Evolutionary conservation across 2,797 vertebrate species (phyloP).

Genomic region (Hypotaenidia philippensis): DNA sequence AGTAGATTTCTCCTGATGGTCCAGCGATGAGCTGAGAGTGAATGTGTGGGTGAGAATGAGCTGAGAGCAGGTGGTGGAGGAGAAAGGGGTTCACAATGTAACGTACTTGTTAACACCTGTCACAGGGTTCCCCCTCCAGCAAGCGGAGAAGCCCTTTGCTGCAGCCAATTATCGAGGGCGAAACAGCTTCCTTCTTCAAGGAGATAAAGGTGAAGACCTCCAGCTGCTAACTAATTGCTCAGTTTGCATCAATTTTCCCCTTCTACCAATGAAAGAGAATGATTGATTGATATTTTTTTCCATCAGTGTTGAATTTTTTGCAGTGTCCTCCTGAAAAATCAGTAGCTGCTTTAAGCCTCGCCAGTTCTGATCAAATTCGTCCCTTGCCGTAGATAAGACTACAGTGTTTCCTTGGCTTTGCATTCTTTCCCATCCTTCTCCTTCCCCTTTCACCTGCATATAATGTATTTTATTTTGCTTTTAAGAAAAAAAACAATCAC

Average conservation of each 20-base stretch:
- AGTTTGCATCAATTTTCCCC: slow-evolving; percentile 57
- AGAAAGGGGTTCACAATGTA: slow-evolving; percentile 70
- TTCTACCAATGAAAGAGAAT: slow-evolving; percentile 32
- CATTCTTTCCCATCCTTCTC: neutral
- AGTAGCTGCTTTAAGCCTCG: slow-evolving; percentile 56
- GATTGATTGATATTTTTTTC: slow-evolving; percentile 31
- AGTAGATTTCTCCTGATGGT: neutral
- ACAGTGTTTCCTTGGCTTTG: slow-evolving; percentile 40
- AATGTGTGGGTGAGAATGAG: slow-evolving; percentile 56
- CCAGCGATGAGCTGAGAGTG: slow-evolving; percentile 1
- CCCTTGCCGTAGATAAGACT: slow-evolving; percentile 3
- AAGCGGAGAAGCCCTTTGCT: slow-evolving; percentile 98
- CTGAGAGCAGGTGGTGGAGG: slow-evolving; percentile 44
- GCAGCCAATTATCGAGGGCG: slow-evolving; percentile 99
- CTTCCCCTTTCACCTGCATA: neutral
- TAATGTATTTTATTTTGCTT: slow-evolving; percentile 11
- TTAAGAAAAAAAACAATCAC: neutral
- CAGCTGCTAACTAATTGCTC: slow-evolving; percentile 79
- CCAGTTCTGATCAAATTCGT: slow-evolving; percentile 19
- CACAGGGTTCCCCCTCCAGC: slow-evolving; percentile 98
- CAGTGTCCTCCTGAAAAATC: slow-evolving; percentile 63
- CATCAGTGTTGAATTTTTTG: slow-evolving; percentile 57
- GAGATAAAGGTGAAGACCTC: slow-evolving; percentile 95
- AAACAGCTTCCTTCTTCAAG: slow-evolving; percentile 98
- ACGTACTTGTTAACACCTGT: slow-evolving; percentile 87